Evolutionary conservation across 2,113 vertebrate genomes (phyloP).

Genomic region (Channa argus): DNA sequence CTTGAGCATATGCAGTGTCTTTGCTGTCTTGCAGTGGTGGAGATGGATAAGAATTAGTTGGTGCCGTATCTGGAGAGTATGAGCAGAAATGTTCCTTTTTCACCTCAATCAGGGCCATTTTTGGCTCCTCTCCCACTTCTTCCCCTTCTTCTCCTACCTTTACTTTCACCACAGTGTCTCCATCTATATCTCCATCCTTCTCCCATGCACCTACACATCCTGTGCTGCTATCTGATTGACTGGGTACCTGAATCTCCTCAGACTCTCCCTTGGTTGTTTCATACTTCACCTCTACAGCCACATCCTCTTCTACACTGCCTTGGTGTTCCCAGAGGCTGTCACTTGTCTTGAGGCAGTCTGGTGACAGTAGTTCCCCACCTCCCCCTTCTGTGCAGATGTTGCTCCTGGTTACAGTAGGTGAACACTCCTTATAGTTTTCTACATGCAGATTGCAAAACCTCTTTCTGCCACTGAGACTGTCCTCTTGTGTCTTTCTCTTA

Average conservation of each 20-base stretch:
- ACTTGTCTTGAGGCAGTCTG: conserved; percentile 80
- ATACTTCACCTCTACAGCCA: conserved; percentile 66
- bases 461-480: conserved; percentile 79
- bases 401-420: conserved; percentile 65
- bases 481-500: conserved; percentile 88
- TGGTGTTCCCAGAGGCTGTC: conserved; percentile 80
- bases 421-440: conserved; percentile 78
- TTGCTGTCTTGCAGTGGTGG: conserved; percentile 85
- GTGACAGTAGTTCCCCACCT: conserved; percentile 84
- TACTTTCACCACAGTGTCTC: conserved; percentile 76
- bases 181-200: conserved; percentile 48
- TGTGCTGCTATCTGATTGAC: conserved; percentile 87
- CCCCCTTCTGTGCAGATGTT: conserved; percentile 35
- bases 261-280: conserved; percentile 65
- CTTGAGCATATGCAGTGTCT: conserved; percentile 63
- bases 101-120: conserved; percentile 82
- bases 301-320: conserved; percentile 31
- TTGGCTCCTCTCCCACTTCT: conserved; percentile 78
- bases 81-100: conserved; percentile 92
- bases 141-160: conserved; percentile 82
- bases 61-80: conserved; percentile 85
- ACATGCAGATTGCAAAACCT: conserved; percentile 82
- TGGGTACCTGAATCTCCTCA: conserved; percentile 93
- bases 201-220: conserved; percentile 40
- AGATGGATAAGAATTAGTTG: conserved; percentile 85